Conservation (phyloP, 2,888 invertebrate genomes). For the Phragmatobia fuliginosa region DNA sequence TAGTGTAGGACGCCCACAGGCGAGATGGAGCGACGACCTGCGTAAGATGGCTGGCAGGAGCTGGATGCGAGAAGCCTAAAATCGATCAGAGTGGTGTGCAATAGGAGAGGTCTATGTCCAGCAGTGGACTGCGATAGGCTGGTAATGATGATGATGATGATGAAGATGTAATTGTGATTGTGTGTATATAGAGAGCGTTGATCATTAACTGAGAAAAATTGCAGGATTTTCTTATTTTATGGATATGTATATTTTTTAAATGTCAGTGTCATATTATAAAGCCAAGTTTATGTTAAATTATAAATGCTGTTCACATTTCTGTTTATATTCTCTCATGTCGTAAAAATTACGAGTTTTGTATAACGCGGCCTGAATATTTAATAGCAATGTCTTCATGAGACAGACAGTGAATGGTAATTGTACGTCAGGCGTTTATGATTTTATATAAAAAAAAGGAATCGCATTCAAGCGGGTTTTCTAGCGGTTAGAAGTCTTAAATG, state of each 20-base stretch:
- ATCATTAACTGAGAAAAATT: too few species aligned
- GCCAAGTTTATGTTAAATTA: slow-evolving; percentile 2
- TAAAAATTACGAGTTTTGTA: slow-evolving; percentile 20
- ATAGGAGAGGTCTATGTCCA: too few species aligned
- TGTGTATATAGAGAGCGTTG: too few species aligned
- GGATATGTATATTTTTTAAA: neutral
- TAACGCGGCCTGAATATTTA: slow-evolving; percentile 16
- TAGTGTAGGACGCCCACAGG: too few species aligned
- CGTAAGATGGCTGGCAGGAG: too few species aligned
- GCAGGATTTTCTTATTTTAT: neutral
- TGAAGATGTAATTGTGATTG: too few species aligned
- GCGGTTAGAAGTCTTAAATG: neutral
- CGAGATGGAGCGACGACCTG: too few species aligned
- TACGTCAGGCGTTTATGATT: neutral
- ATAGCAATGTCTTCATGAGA: slow-evolving; percentile 1
- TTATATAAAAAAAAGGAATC: neutral
- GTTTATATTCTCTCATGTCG: slow-evolving; percentile 13
- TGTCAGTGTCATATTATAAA: neutral
- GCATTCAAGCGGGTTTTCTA: neutral
- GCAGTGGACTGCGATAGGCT: too few species aligned
- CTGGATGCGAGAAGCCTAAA: too few species aligned
- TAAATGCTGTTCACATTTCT: slow-evolving; percentile 16
- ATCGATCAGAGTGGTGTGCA: too few species aligned
- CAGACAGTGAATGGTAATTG: slow-evolving; percentile 13
- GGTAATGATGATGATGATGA: too few species aligned